A percentile compares a stretch with the other conserved stretches of the same genome.
These are phyloP conservation scores for Dasysyrphus albostriatus DNA, from an alignment of 2,888 invertebrate species.

Conservation along the genomic window DNA sequence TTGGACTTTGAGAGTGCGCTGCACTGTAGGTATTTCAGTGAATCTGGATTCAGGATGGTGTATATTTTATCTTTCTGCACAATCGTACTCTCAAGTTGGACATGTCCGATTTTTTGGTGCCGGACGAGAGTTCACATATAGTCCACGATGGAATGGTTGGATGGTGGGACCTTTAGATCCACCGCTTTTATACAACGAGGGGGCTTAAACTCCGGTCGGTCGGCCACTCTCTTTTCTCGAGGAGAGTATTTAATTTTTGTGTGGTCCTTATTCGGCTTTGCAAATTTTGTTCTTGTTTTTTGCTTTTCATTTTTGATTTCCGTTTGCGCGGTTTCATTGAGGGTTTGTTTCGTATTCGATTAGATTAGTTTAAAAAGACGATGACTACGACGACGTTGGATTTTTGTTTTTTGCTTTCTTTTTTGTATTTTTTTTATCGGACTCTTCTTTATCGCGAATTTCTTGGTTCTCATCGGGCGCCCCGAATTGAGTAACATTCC, in stretches of 20 bases:
- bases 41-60: slow-evolving; percentile 35
- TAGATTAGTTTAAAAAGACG: slow-evolving; percentile 63
- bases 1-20: slow-evolving; percentile 34
- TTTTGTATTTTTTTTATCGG: slow-evolving; percentile 47
- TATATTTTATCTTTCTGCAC: slow-evolving; percentile 68
- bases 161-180: slow-evolving; percentile 45
- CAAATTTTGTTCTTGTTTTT: slow-evolving; percentile 11
- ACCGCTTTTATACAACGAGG: slow-evolving; percentile 15
- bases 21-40: slow-evolving; percentile 43
- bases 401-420: slow-evolving; percentile 35
- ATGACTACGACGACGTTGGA: slow-evolving; percentile 39
- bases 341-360: slow-evolving; percentile 70
- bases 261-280: slow-evolving; percentile 59
- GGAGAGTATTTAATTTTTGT: slow-evolving; percentile 68
- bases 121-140: slow-evolving; percentile 62
- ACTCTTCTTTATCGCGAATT: slow-evolving; percentile 54
- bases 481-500: slow-evolving; percentile 70
- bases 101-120: slow-evolving; percentile 55
- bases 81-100: slow-evolving; percentile 68
- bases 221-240: slow-evolving; percentile 28
- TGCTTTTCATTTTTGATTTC: slow-evolving; percentile 56
- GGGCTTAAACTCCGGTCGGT: slow-evolving; percentile 7
- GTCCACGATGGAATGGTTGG: slow-evolving; percentile 24
- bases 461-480: slow-evolving; percentile 54
- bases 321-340: slow-evolving; percentile 74